Base-by-base conservation (phyloP, 2,113 vertebrate genomes). In the Pollimyrus isidori region DNA sequence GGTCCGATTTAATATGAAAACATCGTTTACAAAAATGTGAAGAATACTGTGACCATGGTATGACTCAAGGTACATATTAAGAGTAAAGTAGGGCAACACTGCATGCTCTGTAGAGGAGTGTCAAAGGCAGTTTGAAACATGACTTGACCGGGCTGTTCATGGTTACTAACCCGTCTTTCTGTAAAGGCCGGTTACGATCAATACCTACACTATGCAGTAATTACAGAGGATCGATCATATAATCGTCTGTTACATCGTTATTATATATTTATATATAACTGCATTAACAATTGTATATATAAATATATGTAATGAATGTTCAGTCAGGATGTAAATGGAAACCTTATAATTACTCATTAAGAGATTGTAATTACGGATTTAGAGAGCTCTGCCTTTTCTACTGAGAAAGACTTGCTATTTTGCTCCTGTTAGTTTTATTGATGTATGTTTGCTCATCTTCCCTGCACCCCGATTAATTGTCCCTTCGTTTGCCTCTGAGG, bases 1-100 rank as follows among this genome's bases (percentile, higher is more conserved):
- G 95, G 95, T 96, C 95, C 96, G 95, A 96, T 95, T 95, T 95
- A 95, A 94, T 94, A 94, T 96, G 95, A 95, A 94, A 96, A 94
- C 95, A 95, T 95, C 92, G 94, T 96, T 95, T 95, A 95, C 92
- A 96, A 94, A 93, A 95, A 92, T 94, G 95, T 95, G 93, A 95
- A 95, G 95, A 95, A 95, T 91, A 95, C 93, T 95, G 95, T 92
- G 94, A 93, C 94, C 93, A 95, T 92, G 93, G 92, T 94, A 95
- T 95, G 94, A 92, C 91, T 93, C 91, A 86, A 88, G 56, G 93
- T 93, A 94, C 92, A 96, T 92, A 95, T 92, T 95, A 91, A 96
- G 92, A 94, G 93, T 35, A 92, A 94, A 91, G 83, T 86, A 89
- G 90, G 62, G 90, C 76, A 89, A 93, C 91, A 93, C 92, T 93